Evolutionary conservation across 1,140 invertebrate genomes (phyloP).

Genomic region (Oreohelix idahoensis): DNA sequence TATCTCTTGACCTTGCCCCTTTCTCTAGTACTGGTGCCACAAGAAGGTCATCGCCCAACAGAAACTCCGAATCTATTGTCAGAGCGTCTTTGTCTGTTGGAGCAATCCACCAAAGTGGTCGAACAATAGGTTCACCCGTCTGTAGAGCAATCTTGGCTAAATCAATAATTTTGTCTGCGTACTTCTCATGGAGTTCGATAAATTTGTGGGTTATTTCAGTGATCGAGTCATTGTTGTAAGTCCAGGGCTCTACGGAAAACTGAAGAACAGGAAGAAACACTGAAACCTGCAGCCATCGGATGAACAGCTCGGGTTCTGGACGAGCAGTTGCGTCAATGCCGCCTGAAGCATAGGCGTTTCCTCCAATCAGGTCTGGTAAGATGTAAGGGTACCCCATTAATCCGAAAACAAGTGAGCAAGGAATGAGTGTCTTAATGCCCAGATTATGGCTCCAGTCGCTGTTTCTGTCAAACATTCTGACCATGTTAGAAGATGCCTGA

Average conservation of each 20-base stretch:
- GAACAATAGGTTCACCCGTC: slow-evolving; percentile 75
- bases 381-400: slow-evolving; percentile 89
- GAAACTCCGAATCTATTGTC: slow-evolving; percentile 85
- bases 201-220: slow-evolving; percentile 80
- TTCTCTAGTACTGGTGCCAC: slow-evolving; percentile 86
- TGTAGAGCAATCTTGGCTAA: slow-evolving; percentile 48
- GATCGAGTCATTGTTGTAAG: slow-evolving; percentile 81
- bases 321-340: slow-evolving; percentile 42
- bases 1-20: slow-evolving; percentile 79
- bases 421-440: slow-evolving; percentile 88
- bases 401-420: slow-evolving; percentile 86
- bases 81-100: slow-evolving; percentile 85
- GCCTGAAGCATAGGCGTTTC: slow-evolving; percentile 80
- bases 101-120: slow-evolving; percentile 93
- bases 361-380: slow-evolving; percentile 94
- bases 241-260: slow-evolving; percentile 91
- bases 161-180: slow-evolving; percentile 60
- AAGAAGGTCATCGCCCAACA: slow-evolving; percentile 87
- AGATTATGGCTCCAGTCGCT: slow-evolving; percentile 86
- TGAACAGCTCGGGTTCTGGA: slow-evolving; percentile 87
- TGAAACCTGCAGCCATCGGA: slow-evolving; percentile 90
- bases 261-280: slow-evolving; percentile 90
- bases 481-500: slow-evolving; percentile 85
- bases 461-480: slow-evolving; percentile 91
- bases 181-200: slow-evolving; percentile 80